Percentiles rank a stretch among this genome's conserved stretches.
phyloP scores from a whole-genome alignment of 2,797 vertebrate species.

The Mycteria americana region DNA sequence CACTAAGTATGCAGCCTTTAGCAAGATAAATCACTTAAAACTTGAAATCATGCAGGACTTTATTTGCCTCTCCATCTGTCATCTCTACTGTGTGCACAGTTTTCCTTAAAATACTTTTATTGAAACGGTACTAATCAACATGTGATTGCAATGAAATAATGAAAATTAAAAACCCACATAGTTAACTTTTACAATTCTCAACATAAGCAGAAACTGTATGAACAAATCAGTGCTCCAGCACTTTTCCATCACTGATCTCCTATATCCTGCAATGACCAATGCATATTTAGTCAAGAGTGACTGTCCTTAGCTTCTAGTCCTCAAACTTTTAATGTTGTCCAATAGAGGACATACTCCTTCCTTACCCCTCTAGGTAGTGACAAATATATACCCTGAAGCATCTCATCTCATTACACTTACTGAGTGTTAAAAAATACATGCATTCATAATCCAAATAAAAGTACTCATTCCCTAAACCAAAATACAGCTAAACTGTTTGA shows the following conservation, averaged over 20 bases:
- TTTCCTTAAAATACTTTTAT: constrained; percentile 7
- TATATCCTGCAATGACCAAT: neutral
- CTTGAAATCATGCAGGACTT: constrained; percentile 54
- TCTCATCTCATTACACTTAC: neutral
- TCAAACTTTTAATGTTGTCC: neutral
- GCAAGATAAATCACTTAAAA: constrained; percentile 64
- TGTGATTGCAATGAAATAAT: neutral
- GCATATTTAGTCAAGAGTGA: neutral
- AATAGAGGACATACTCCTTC: neutral
- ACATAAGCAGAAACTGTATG: neutral
- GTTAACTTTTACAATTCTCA: neutral
- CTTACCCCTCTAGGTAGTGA: neutral
- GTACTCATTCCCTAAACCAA: neutral
- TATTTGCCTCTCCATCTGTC: constrained; percentile 56
- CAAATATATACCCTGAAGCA: neutral
- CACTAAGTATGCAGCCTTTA: constrained; percentile 66
- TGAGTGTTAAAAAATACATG: neutral
- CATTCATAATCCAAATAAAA: neutral
- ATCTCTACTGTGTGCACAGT: neutral
- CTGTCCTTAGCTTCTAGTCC: neutral
- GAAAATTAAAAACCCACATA: neutral
- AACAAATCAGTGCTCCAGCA: neutral
- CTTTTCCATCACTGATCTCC: neutral
- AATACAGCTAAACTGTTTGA: neutral
- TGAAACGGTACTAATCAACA: constrained; percentile 8